phyloP scores from a whole-genome alignment of 2,797 vertebrate genomes.

The Craterocephalus amniculus region DNA sequence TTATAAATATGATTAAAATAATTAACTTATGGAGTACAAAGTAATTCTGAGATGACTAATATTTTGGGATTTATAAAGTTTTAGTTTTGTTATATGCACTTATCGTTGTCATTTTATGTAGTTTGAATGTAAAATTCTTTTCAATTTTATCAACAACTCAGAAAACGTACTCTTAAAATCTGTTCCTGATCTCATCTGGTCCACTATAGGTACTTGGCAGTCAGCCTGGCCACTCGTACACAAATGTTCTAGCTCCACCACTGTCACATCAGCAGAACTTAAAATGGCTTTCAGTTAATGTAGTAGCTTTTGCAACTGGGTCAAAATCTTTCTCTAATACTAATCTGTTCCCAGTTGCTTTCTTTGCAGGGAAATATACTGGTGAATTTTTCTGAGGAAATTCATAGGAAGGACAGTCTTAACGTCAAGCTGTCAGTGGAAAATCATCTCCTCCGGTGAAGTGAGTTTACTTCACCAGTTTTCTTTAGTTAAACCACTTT shows the following conservation, averaged over 20 bases:
- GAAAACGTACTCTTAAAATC: neutral
- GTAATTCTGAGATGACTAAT: too few relatives aligned
- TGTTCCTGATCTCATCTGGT: too few relatives aligned
- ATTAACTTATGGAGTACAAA: too few relatives aligned
- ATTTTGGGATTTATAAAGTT: too few relatives aligned
- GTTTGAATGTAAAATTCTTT: too few relatives aligned
- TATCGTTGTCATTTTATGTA: too few relatives aligned
- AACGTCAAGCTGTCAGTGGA: neutral
- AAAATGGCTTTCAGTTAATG: constrained; percentile 1
- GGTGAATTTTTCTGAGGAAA: neutral
- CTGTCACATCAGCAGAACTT: neutral
- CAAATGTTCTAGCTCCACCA: neutral
- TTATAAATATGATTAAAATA: too few relatives aligned
- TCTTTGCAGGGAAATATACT: constrained; percentile 13
- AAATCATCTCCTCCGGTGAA: neutral
- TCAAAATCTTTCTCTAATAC: constrained; percentile 36
- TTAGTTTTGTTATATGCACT: neutral
- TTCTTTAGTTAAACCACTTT: neutral
- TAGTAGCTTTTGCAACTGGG: constrained; percentile 21
- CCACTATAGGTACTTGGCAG: neutral
- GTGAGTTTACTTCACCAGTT: neutral
- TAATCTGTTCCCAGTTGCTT: constrained; percentile 30
- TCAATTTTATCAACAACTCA: neutral
- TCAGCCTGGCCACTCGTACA: neutral
- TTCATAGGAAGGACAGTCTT: neutral